These are phyloP conservation scores for Galaxea fascicularis DNA, from an alignment of 92 coral and sea anemone species.

Conservation along the genomic window DNA sequence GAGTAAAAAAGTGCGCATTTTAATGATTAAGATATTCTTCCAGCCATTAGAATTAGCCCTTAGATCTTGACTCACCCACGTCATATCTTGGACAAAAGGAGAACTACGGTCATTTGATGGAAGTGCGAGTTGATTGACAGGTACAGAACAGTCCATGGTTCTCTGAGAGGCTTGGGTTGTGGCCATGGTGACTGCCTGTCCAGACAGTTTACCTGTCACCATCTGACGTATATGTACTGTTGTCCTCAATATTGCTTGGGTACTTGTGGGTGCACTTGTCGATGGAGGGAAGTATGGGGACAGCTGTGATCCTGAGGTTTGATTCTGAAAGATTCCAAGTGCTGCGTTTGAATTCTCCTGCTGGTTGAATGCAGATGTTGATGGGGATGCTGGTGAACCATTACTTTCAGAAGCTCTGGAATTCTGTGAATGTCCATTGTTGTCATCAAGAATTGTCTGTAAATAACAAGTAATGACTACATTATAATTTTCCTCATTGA, in stretches of 20 bases:
- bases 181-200: conserved; percentile 21
- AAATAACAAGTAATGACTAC: background rate
- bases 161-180: conserved; percentile 12
- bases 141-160: background rate
- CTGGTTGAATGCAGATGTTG: conserved; percentile 29
- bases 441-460: conserved; percentile 71
- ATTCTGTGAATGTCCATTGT: conserved; percentile 29
- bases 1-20: too few relatives aligned
- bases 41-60: background rate
- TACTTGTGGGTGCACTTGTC: background rate
- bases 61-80: conserved; percentile 26
- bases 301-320: background rate
- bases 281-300: conserved; percentile 18
- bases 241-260: conserved; percentile 10
- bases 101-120: background rate
- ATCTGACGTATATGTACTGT: conserved; percentile 18
- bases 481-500: background rate
- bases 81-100: conserved; percentile 24
- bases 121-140: conserved; percentile 18
- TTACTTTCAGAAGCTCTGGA: conserved; percentile 14
- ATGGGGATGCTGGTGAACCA: conserved; percentile 5
- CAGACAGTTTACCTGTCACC: conserved; percentile 13
- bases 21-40: too few relatives aligned
- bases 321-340: background rate
- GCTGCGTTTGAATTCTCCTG: background rate